Conservation (phyloP, 2,797 vertebrate species). For the Gila robusta region DNA sequence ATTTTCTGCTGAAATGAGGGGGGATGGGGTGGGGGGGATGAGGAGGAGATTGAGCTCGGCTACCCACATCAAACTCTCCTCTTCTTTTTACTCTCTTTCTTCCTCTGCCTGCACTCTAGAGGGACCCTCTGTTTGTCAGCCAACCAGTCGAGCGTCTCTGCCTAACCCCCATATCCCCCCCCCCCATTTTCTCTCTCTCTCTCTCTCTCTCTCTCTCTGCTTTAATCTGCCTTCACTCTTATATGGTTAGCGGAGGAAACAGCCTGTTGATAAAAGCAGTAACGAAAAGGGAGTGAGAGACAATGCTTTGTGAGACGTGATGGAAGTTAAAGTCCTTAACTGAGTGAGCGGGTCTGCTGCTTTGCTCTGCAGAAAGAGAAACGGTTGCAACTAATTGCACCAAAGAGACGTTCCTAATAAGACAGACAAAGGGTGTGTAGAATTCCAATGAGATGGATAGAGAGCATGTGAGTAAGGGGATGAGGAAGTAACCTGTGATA, state of each 20-base stretch:
- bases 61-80: slow-evolving; percentile 83
- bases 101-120: slow-evolving; percentile 77
- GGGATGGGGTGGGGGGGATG: slow-evolving; percentile 44
- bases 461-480: slow-evolving; percentile 4
- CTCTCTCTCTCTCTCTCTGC: slow-evolving; percentile 21
- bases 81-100: slow-evolving; percentile 75
- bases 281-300: slow-evolving; percentile 50
- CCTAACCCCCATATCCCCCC: slow-evolving; percentile 67
- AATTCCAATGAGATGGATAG: slow-evolving; percentile 57
- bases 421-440: slow-evolving; percentile 48
- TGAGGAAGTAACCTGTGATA: neutral
- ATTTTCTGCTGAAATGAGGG: slow-evolving; percentile 77
- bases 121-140: slow-evolving; percentile 85
- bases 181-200: neutral
- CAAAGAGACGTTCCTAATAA: slow-evolving; percentile 63
- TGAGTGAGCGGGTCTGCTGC: slow-evolving; percentile 37
- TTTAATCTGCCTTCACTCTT: slow-evolving; percentile 65
- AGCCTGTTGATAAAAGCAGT: slow-evolving; percentile 68
- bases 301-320: slow-evolving; percentile 47
- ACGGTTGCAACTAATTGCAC: slow-evolving; percentile 54
- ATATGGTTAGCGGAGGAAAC: slow-evolving; percentile 55
- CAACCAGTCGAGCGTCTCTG: slow-evolving; percentile 82
- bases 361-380: slow-evolving; percentile 47
- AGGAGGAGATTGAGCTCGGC: slow-evolving; percentile 74
- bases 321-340: slow-evolving; percentile 58